These are phyloP conservation scores for Myxocyprinus asiaticus DNA, from an alignment of 2,113 vertebrate species.

Conservation along the genomic window DNA sequence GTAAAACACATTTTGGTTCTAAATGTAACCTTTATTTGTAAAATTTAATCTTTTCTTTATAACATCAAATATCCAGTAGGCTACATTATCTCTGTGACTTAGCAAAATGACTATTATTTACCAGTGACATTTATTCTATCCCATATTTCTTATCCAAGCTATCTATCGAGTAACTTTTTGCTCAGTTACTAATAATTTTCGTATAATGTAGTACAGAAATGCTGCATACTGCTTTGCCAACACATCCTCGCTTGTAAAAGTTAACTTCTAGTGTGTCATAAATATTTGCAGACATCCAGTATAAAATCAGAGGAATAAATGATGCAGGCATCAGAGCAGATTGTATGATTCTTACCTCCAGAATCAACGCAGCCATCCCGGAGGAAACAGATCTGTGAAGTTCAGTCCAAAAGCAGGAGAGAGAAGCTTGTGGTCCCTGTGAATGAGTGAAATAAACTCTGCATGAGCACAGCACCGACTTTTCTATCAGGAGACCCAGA, in stretches of 20 bases:
- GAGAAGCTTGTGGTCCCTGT: conserved; percentile 71
- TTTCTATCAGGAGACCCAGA: conserved; percentile 71
- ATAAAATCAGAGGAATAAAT: background rate
- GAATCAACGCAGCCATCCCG: conserved; percentile 83
- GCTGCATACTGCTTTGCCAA: background rate
- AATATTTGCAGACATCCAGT: background rate
- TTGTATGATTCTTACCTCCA: conserved; percentile 76
- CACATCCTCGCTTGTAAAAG: no score
- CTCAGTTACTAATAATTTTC: background rate
- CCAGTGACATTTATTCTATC: background rate
- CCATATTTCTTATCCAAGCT: no score
- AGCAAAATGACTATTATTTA: no score
- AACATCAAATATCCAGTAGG: no score
- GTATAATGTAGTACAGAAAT: background rate
- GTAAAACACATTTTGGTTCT: no score
- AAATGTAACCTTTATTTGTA: background rate
- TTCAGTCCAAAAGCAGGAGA: conserved; percentile 67
- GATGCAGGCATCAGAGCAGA: background rate
- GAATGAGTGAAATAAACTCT: conserved; percentile 70
- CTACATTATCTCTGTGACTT: no score
- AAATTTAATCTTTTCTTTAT: background rate
- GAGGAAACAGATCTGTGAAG: conserved; percentile 76
- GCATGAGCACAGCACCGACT: conserved; percentile 62
- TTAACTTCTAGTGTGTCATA: no score
- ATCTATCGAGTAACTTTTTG: background rate